These are phyloP conservation scores for Micromesistius poutassou DNA, from an alignment of 2,797 vertebrate genomes.

Conservation along the genomic window DNA sequence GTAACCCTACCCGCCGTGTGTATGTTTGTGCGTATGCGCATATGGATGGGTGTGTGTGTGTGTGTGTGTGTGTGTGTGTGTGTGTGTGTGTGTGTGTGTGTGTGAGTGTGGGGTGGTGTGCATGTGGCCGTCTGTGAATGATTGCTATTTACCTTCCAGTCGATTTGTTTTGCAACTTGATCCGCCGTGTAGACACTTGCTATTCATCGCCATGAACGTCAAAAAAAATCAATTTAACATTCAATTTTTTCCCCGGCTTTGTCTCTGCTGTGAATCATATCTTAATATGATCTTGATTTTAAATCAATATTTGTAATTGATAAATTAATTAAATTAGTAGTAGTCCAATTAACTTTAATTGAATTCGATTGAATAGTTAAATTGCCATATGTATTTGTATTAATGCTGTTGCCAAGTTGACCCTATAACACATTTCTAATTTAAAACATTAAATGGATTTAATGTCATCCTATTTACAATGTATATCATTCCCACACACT, in stretches of 20 bases:
- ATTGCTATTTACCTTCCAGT: slow-evolving; percentile 14
- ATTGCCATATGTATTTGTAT: neutral
- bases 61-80: neutral
- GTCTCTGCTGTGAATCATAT: neutral
- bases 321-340: neutral
- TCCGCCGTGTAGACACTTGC: neutral
- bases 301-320: neutral
- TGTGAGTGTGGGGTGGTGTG: neutral
- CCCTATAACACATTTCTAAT: neutral
- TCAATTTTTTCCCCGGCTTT: neutral
- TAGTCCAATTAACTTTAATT: neutral
- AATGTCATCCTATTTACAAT: neutral
- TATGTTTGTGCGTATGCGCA: neutral
- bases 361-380: neutral
- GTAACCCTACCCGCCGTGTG: slow-evolving; percentile 6
- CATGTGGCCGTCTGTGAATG: neutral
- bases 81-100: neutral
- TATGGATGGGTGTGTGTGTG: neutral
- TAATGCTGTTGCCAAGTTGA: neutral
- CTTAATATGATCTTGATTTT: neutral
- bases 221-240: neutral
- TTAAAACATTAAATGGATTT: neutral
- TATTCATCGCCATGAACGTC: slow-evolving; percentile 7
- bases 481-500: slow-evolving; percentile 10
- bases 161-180: slow-evolving; percentile 39